These are phyloP conservation scores for Haemorhous mexicanus DNA, from an alignment of 2,113 vertebrate genomes.

Conservation along the genomic window DNA sequence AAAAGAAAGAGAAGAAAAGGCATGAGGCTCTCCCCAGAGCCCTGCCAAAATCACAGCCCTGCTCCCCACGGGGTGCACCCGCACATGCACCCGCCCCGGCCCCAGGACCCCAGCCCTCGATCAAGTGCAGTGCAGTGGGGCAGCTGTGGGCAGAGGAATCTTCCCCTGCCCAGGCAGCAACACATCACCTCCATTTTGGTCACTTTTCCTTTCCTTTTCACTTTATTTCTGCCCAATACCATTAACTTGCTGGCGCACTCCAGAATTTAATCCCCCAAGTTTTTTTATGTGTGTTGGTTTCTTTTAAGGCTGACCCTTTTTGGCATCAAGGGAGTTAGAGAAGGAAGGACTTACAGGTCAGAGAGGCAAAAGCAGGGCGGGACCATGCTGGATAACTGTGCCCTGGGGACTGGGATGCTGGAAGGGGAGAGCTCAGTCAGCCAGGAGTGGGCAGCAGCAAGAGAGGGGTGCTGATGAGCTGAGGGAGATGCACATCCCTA, in stretches of 20 bases:
- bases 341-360: background rate
- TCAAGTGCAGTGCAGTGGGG: slow-evolving; percentile 31
- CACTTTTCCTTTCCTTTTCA: background rate
- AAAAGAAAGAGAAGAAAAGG: background rate
- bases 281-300: rapidly evolving
- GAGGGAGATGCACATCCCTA: background rate
- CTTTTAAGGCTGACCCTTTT: background rate
- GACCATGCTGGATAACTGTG: background rate
- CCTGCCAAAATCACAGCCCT: background rate
- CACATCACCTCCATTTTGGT: background rate
- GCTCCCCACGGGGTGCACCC: rapidly evolving
- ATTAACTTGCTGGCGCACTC: background rate
- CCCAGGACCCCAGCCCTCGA: background rate
- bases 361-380: background rate
- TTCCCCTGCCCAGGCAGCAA: background rate
- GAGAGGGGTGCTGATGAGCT: background rate
- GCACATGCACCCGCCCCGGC: background rate
- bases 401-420: background rate
- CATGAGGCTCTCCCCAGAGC: rapidly evolving
- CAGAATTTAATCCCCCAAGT: background rate
- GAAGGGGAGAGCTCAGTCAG: background rate
- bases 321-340: background rate
- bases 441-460: background rate
- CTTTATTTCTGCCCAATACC: background rate
- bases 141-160: background rate